A percentile compares a stretch with the other conserved stretches of the same genome.
Evolutionary conservation across 35 echinoderm and acorn worm species (phyloP).

Genomic region (Nesometra sesokonis): DNA sequence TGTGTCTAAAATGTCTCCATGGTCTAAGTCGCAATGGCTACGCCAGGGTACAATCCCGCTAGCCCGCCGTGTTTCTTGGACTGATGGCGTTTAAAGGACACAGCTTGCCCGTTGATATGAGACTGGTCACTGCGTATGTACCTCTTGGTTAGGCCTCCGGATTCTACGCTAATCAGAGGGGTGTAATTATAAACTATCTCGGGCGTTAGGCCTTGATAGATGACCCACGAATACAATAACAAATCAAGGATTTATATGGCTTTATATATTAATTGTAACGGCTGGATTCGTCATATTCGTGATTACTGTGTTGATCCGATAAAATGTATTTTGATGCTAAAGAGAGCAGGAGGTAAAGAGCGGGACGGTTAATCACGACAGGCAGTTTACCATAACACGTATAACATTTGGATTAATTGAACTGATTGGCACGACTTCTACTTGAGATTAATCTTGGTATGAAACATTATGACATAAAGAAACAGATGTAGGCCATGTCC

Average conservation of each 20-base stretch:
- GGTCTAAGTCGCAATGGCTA: not conserved
- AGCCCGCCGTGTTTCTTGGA: not conserved
- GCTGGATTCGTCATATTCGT: not conserved
- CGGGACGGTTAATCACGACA: not conserved
- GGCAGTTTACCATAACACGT: not conserved
- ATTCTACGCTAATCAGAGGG: not conserved
- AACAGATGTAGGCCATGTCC: not conserved
- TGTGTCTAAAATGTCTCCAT: too few species aligned
- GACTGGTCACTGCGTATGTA: not conserved
- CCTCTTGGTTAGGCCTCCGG: not conserved
- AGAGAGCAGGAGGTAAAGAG: not conserved
- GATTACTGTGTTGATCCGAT: not conserved
- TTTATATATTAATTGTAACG: not conserved
- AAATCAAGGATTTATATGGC: not conserved
- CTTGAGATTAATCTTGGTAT: not conserved
- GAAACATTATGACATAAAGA: not conserved
- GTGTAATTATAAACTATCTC: not conserved
- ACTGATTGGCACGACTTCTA: not conserved
- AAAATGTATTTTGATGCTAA: not conserved
- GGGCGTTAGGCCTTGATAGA: not conserved
- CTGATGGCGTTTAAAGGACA: not conserved
- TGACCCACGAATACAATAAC: not conserved
- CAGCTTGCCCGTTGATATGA: not conserved
- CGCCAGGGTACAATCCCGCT: not conserved
- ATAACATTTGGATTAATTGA: not conserved